These are phyloP conservation scores for Formica selysi DNA, from an alignment of 1,140 invertebrate genomes.

Conservation along the genomic window DNA sequence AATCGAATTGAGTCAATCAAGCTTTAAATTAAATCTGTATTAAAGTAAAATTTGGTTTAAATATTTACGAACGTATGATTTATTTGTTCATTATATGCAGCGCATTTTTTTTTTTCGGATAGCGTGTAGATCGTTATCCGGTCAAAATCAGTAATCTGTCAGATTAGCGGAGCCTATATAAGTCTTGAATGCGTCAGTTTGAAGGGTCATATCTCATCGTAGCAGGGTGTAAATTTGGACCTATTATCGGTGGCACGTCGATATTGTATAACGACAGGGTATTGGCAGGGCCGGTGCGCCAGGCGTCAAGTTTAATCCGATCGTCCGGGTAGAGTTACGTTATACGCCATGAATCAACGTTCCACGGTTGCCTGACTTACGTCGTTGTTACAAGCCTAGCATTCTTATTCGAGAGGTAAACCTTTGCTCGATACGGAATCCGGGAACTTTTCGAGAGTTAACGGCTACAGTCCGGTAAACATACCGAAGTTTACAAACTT, in stretches of 20 bases:
- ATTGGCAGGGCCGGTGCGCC: slow-evolving; percentile 32
- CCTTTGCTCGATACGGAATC: slow-evolving; percentile 56
- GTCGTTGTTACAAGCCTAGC: slow-evolving; percentile 30
- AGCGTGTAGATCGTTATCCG: neutral
- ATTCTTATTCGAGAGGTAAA: slow-evolving; percentile 52
- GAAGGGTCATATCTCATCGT: slow-evolving; percentile 60
- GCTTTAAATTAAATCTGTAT: neutral
- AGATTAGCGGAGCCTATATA: slow-evolving; percentile 2
- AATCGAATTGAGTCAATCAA: neutral
- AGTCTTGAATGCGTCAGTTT: slow-evolving; percentile 51
- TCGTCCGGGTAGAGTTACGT: slow-evolving; percentile 66
- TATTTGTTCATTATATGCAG: neutral
- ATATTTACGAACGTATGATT: neutral
- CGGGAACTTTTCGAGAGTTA: slow-evolving; percentile 48
- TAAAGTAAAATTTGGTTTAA: neutral
- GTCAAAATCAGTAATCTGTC: neutral
- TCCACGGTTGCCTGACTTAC: slow-evolving; percentile 62
- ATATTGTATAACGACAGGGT: slow-evolving; percentile 59
- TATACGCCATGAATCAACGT: slow-evolving; percentile 71
- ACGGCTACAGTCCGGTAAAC: slow-evolving; percentile 51
- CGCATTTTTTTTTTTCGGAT: neutral
- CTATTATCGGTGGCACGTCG: slow-evolving; percentile 58
- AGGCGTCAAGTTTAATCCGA: slow-evolving; percentile 76
- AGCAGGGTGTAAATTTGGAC: slow-evolving; percentile 51
- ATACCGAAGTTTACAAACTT: slow-evolving; percentile 51